phyloP scores from a whole-genome alignment of 2,113 vertebrate species.

The Rhynchomys soricoides region DNA sequence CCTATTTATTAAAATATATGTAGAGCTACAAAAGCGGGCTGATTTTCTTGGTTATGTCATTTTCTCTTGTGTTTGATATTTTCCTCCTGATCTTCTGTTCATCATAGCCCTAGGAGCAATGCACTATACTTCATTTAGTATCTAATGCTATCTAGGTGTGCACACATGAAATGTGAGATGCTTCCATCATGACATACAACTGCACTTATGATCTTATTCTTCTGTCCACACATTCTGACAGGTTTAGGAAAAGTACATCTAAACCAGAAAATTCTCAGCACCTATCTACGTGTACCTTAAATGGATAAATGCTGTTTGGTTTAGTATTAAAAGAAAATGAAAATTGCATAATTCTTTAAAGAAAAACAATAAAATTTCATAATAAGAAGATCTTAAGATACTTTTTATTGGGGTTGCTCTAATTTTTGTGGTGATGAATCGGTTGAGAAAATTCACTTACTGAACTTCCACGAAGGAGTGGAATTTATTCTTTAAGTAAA shows the following conservation, averaged over 20 bases:
- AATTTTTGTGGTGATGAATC: background rate
- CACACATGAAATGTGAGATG: background rate
- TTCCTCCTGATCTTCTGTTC: background rate
- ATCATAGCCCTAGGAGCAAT: no score
- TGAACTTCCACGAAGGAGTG: background rate
- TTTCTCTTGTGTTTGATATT: background rate
- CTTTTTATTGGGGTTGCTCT: background rate
- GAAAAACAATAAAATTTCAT: background rate
- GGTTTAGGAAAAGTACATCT: background rate
- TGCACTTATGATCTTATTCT: background rate
- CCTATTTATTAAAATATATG: background rate
- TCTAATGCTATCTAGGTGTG: background rate
- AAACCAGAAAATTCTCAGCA: background rate
- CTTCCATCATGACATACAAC: background rate
- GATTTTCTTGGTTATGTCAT: background rate
- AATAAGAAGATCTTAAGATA: background rate
- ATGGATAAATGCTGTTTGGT: background rate
- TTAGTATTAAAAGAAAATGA: background rate
- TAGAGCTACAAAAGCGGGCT: background rate
- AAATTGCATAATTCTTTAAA: background rate
- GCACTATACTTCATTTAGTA: background rate
- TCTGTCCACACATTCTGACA: background rate
- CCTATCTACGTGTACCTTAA: background rate
- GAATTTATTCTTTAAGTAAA: conserved; percentile 25
- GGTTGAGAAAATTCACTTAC: background rate